Conservation (phyloP, 2,797 vertebrate species). For the Microhierax caerulescens region DNA sequence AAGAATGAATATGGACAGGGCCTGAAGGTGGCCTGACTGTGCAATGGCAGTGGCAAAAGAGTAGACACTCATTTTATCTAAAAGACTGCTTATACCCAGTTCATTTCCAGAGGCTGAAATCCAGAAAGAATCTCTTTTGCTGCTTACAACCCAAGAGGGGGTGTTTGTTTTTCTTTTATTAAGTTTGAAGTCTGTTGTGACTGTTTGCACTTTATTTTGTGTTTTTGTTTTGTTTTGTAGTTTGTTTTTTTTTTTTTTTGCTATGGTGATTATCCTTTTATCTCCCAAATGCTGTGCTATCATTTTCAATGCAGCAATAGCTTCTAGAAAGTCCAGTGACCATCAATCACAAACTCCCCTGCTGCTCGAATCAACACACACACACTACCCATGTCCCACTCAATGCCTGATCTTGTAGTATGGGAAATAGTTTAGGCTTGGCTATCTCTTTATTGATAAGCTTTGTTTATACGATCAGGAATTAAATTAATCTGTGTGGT, state of each 20-base stretch:
- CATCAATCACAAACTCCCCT: slow-evolving; percentile 4
- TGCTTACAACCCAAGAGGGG: not conserved
- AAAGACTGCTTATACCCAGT: not conserved
- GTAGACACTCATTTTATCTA: not conserved
- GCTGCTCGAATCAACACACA: not conserved
- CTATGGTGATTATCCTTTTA: not conserved
- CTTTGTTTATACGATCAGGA: not conserved
- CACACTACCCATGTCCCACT: not conserved
- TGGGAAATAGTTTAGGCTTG: not conserved
- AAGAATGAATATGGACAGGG: not conserved
- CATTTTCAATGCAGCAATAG: not conserved
- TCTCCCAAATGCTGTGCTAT: not conserved
- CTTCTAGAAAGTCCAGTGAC: not conserved
- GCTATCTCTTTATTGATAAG: not conserved
- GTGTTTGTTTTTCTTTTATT: not conserved
- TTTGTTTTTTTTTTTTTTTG: no score
- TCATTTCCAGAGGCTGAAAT: not conserved
- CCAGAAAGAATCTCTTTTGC: not conserved
- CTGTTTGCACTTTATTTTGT: not conserved
- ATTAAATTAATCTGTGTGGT: not conserved
- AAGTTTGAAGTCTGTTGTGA: not conserved
- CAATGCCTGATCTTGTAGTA: not conserved
- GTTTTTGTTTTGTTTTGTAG: no score
- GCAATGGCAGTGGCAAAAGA: not conserved
- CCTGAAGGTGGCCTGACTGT: not conserved